Evolutionary conservation across 2,113 vertebrate genomes (phyloP), one percentile per base, ranked within the genome.

Genomic region (Terrapene triunguis): DNA sequence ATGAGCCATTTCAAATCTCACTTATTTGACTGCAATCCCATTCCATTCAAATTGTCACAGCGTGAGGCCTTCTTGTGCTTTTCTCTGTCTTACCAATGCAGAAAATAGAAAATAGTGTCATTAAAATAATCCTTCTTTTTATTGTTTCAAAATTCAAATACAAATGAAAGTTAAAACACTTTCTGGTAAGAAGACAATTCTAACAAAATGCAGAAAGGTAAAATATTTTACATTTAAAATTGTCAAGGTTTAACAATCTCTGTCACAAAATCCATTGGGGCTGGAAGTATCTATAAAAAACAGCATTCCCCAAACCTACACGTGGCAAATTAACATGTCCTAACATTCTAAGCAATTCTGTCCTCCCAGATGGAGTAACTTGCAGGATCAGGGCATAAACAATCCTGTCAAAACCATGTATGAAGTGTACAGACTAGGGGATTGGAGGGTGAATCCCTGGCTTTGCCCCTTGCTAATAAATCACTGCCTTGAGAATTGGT

Each of bases 1-100:
- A 94, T 85, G 93, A 96, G 85, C 91, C 88, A 4, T 97, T 96
- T 84, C 94, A 85, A 92, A 94, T 82, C 88, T 89, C 95, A 84
- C 90, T 89, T 95, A 92, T 90, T 78, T 84, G 80, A 88, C 79
- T 0, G 6, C 53, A 93, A 88, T 93, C 90, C 44, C 69, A 80
- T 89, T 95, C 87, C 38, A 19, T 94, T 95, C 87, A 57, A 90
- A 74, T 27, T 76, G 90, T 84, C 95, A 82, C 96, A 96, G 95
- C 93, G 87, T 86, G 82, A 65, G 89, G 90, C 78, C 54, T 0
- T 0, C 89, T 90, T 6, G 0, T 6, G 76, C 62, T 94, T 85
- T 55, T 82, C 78, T 87, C 62, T 79, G 2, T 0, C 81, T 87
- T 62, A 76, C 57, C 2, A 3, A 0, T 13, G 81, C 1, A 8